A percentile compares a stretch with the other conserved stretches of the same genome.
These are phyloP conservation scores for Probosciger aterrimus DNA, from an alignment of 2,113 vertebrate species.

Conservation along the genomic window DNA sequence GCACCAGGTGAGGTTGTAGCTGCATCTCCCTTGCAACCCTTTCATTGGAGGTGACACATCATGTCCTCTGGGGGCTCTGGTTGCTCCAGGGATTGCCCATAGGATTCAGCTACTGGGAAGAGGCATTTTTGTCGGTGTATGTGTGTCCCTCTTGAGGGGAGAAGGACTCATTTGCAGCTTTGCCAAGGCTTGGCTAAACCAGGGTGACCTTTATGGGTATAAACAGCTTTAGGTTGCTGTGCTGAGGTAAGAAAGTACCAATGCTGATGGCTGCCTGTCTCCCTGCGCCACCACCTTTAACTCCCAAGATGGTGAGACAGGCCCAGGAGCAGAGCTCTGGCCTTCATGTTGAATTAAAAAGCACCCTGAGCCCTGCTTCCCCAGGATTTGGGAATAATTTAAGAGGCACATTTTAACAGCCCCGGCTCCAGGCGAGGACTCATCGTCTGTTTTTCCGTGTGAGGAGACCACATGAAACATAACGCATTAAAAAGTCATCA, in stretches of 20 bases:
- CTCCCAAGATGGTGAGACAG: accelerated
- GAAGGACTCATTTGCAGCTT: background rate
- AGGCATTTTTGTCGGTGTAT: background rate
- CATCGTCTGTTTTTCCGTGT: accelerated
- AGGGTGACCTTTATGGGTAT: background rate
- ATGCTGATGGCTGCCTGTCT: background rate
- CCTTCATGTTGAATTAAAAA: background rate
- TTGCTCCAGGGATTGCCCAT: background rate
- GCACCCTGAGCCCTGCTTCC: background rate
- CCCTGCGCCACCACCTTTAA: background rate
- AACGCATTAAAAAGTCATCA: background rate
- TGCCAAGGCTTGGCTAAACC: background rate
- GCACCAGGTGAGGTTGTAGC: background rate
- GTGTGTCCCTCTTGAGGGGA: background rate
- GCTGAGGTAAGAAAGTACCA: background rate
- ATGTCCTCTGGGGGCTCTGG: background rate
- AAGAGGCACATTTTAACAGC: background rate
- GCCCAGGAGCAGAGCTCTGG: accelerated
- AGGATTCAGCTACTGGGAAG: background rate
- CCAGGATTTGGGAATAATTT: background rate
- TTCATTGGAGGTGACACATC: background rate
- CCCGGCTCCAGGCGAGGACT: background rate
- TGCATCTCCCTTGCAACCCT: background rate
- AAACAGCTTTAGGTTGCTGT: background rate
- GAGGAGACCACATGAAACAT: background rate